Base-by-base conservation (phyloP, 1,140 invertebrate species). In the Macrostomum lignano region DNA sequence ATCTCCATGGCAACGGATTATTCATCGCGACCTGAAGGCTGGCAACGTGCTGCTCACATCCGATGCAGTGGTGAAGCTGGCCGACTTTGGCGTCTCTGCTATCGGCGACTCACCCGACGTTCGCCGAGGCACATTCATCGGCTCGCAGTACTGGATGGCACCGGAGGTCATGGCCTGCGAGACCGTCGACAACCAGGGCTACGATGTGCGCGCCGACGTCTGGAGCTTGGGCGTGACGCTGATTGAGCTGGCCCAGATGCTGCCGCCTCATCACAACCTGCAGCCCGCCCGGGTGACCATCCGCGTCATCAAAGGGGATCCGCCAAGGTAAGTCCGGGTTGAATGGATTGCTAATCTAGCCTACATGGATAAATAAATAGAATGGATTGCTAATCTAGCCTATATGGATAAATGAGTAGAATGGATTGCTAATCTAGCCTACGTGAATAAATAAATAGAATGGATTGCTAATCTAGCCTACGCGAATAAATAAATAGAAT, bases 241-340 rank as follows among this genome's bases (percentile, higher is more conserved):
- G 22, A 96, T 98, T 44, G 88, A 98, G 63, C 77, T 96, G 62
- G 88, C 88, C n/a, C 81, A 98, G 63, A 93, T 86, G 69, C 84
- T 94, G 55, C 88, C 88, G 2, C 88, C 88, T 4, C 86, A 96
- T 61, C 84, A 94, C 58, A 82, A 96, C 57, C 79, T 96, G 73
- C 86, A 79, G 25, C 84, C 88, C 2, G 91, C 94, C 81, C 58
- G 88, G 36, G 88, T 96, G 3, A 62, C 94, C 28, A 69, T 96
- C 25, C 93, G 91, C 61, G 93, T 98, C 44, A 84, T 94, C 62
- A 94, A 94, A 58, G 77, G 77, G 21, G 84, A 94, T 41, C 88
- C 88, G 5, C 88, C 88, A 2, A 72, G n/a, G n/a, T n/a, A n/a
- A n/a, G n/a, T n/a, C n/a, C n/a, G n/a, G n/a, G n/a, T n/a, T n/a